Conservation (phyloP, 2,888 invertebrate genomes). For the Dryobota labecula region DNA sequence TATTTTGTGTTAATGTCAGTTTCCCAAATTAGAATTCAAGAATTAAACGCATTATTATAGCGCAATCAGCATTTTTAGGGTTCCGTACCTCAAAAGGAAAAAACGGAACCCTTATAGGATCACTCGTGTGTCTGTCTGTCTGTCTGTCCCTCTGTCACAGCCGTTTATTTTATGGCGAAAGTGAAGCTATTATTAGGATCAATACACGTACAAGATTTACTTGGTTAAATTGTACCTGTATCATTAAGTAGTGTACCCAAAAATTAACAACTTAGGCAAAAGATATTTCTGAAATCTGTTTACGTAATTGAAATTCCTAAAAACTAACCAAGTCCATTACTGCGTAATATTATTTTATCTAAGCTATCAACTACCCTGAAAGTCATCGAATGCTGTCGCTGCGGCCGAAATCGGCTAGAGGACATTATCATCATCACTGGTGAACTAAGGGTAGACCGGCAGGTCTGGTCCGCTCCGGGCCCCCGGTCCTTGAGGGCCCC, state of each 20-base stretch:
- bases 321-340: background rate
- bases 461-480: too few relatives aligned
- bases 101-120: too few relatives aligned
- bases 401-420: background rate
- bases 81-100: too few relatives aligned
- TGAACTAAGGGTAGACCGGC: too few relatives aligned
- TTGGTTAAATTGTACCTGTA: background rate
- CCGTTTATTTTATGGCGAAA: background rate
- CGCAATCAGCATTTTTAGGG: too few relatives aligned
- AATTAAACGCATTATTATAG: constrained; percentile 6
- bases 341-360: background rate
- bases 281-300: background rate
- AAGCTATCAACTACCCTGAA: background rate
- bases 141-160: too few relatives aligned
- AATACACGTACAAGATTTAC: background rate
- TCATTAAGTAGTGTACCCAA: background rate
- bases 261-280: background rate
- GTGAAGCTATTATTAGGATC: background rate
- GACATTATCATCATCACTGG: background rate
- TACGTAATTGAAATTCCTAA: background rate
- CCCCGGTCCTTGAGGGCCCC: too few relatives aligned
- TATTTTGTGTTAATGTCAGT: constrained; percentile 5
- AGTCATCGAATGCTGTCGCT: background rate
- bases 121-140: too few relatives aligned
- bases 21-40: background rate